Evolutionary conservation across 2,888 invertebrate species (phyloP).

Genomic region (Patella pellucida): DNA sequence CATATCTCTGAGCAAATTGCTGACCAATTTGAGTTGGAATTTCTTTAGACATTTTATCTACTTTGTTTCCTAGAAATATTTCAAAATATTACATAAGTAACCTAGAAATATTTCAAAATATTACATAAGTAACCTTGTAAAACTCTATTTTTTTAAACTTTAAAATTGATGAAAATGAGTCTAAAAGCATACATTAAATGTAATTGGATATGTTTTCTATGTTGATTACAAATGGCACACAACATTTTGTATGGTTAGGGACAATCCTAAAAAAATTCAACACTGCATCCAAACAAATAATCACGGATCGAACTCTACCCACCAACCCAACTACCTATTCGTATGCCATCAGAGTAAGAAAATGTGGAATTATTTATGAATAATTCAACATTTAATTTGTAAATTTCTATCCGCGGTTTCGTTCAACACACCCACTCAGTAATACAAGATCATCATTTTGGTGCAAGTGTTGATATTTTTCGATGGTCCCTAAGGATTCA

Average conservation of each 20-base stretch:
- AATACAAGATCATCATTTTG: neutral
- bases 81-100: constrained; percentile 6
- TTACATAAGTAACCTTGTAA: constrained; percentile 63
- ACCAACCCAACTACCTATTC: too few relatives aligned
- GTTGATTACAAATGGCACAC: too few relatives aligned
- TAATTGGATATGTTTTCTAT: neutral
- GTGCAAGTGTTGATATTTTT: neutral
- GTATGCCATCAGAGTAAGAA: too few relatives aligned
- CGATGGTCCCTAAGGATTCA: neutral
- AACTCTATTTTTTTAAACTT: neutral
- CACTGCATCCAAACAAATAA: too few relatives aligned
- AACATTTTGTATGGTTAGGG: too few relatives aligned
- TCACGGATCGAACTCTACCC: too few relatives aligned
- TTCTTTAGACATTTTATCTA: constrained; percentile 92
- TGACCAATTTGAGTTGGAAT: constrained; percentile 93
- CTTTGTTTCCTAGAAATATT: constrained; percentile 86
- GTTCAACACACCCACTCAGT: too few relatives aligned
- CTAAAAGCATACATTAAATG: neutral
- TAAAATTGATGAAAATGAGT: neutral
- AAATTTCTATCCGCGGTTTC: too few relatives aligned
- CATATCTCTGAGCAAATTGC: constrained; percentile 94
- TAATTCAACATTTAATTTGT: too few relatives aligned
- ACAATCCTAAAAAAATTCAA: too few relatives aligned
- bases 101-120: constrained; percentile 64
- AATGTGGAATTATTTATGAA: too few relatives aligned